These are phyloP conservation scores for Phaethornis superciliosus DNA, from an alignment of 2,113 vertebrate species.

Conservation along the genomic window DNA sequence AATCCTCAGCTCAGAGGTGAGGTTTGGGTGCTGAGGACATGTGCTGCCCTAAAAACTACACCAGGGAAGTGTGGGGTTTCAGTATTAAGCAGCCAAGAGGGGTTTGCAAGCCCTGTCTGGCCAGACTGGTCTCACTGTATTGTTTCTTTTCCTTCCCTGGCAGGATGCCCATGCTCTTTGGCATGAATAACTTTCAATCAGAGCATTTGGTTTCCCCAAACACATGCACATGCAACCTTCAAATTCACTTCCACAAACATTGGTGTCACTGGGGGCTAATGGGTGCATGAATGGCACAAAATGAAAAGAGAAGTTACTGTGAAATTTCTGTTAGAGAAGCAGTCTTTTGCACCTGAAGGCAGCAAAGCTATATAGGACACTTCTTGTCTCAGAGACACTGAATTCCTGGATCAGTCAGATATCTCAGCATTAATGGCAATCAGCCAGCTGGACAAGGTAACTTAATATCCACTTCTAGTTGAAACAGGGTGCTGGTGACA, in stretches of 20 bases:
- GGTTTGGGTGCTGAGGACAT: fast-evolving
- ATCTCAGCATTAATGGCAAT: slow-evolving; percentile 57
- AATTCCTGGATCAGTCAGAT: slow-evolving; percentile 33
- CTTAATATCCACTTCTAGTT: slow-evolving; percentile 55
- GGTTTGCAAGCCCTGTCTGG: neutral
- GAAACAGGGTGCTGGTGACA: slow-evolving; percentile 60
- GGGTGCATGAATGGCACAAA: neutral
- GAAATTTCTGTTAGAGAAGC: neutral
- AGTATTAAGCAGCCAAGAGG: neutral
- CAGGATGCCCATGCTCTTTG: neutral
- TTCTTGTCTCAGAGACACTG: neutral
- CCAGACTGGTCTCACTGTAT: neutral
- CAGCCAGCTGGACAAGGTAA: slow-evolving; percentile 36
- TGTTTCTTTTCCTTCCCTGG: neutral
- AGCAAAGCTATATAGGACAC: neutral
- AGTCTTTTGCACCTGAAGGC: neutral
- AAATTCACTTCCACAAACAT: neutral
- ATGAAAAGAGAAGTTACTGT: neutral
- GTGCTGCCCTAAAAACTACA: neutral
- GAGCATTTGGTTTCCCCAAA: neutral
- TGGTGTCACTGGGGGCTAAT: neutral
- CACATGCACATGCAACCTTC: neutral
- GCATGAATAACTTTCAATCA: neutral
- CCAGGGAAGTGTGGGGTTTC: neutral
- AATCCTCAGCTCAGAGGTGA: neutral